Conservation (phyloP, 2,888 invertebrate genomes). For the Formica aserva region DNA sequence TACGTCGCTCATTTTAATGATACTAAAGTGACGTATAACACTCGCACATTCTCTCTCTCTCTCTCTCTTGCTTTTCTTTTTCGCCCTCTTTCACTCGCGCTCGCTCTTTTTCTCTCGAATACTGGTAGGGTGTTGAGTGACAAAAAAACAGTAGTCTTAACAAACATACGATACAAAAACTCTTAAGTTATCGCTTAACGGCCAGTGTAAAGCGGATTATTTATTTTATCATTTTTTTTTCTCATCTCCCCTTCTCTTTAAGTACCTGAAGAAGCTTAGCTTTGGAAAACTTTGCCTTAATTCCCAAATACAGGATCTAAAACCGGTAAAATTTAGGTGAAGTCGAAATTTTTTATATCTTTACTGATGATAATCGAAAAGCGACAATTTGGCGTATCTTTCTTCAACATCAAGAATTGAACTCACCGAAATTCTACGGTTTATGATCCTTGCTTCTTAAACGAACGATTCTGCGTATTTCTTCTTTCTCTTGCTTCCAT, state of each 20-base stretch:
- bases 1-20: constrained; percentile 54
- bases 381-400: not conserved
- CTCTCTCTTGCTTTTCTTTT: not conserved
- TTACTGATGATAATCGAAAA: not conserved
- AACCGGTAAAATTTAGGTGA: constrained; percentile 16
- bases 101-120: constrained; percentile 74
- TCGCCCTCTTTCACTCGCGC: constrained; percentile 38
- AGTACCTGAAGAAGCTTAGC: constrained; percentile 82
- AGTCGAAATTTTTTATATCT: not conserved
- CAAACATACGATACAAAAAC: constrained; percentile 84
- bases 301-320: not conserved
- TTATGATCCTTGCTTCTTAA: not conserved
- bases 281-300: constrained; percentile 79
- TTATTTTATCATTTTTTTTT: constrained; percentile 23
- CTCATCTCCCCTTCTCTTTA: constrained; percentile 69
- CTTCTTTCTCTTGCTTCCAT: constrained; percentile 51
- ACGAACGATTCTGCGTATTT: not conserved
- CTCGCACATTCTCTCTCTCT: constrained; percentile 5
- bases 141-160: constrained; percentile 81
- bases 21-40: constrained; percentile 53
- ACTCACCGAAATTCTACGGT: constrained; percentile 30
- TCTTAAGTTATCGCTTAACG: constrained; percentile 82
- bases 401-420: not conserved
- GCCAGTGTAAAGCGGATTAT: constrained; percentile 80
- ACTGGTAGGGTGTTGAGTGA: constrained; percentile 82